Evolutionary conservation across 2,797 vertebrate species (phyloP), one percentile per base, ranked within the genome.

Genomic region (Salmo trutta): DNA sequence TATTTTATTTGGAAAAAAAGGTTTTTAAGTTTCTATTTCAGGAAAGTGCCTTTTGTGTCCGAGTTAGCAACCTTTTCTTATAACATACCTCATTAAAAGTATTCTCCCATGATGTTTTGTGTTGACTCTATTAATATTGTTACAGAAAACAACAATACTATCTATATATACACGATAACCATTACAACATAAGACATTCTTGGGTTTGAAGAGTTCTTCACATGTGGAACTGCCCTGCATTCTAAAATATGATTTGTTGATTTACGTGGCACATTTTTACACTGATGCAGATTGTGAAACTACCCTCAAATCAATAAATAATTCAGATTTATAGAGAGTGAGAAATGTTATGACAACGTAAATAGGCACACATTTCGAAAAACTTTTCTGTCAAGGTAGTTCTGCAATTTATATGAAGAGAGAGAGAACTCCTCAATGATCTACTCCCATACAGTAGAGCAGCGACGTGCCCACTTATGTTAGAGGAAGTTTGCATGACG

Each of bases 21-120:
- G n/a, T 7, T 24, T 10, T 54, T 19, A 51, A 16, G 27, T 56
- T 59, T 33, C 52, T 67, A 74, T 53, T 83, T 83, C 56, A 15
- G 52, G 54, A 56, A 75, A 76, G 21, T 15, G 5, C n/a, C 10
- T 56, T 68, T 89, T 85, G 66, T 75, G 5, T 54, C 53, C 89
- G 84, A 85, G 75, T 74, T 79, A 41, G 71, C 72, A 14, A 76
- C 52, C 3, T 33, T 76, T 84, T 89, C 84, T 10, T 83, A 81
- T 69, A 79, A 71, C 21, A 83, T 41, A 83, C 73, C 74, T 64
- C 31, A 89, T 86, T 88, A 91, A 92, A 91, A 8, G 64, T 4
- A 36, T 75, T 65, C 74, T 82, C 15, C 77, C 77, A 74, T 14
- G 2, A n/a, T 33, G 7, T 59, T 59, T 74, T 36, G 29, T 41